Evolutionary conservation across 2,113 vertebrate genomes (phyloP).

Genomic region (Thalassoma bifasciatum): DNA sequence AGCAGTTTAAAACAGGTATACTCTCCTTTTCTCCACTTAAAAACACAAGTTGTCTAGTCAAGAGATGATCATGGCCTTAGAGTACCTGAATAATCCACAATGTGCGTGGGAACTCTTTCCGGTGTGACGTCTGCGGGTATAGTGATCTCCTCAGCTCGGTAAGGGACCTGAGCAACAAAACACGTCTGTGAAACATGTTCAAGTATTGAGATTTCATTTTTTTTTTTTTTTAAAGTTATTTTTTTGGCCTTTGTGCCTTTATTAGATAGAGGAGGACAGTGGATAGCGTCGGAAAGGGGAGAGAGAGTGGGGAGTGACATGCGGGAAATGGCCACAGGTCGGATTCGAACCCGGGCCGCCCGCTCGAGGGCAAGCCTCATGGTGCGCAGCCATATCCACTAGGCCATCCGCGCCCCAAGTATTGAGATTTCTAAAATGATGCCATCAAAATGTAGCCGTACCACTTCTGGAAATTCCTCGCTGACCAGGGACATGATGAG

Average conservation of each 20-base stretch:
- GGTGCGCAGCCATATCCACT: no score
- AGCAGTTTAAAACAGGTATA: background rate
- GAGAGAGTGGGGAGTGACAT: no score
- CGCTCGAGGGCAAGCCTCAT: no score
- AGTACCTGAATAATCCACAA: slow-evolving; percentile 97
- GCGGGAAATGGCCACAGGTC: no score
- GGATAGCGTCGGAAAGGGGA: no score
- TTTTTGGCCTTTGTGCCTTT: no score
- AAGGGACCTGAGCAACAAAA: slow-evolving; percentile 87
- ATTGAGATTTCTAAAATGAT: background rate
- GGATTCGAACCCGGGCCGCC: no score
- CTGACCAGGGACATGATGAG: slow-evolving; percentile 99
- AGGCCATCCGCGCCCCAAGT: no score
- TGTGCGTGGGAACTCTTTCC: slow-evolving; percentile 97
- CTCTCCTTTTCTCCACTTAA: no score
- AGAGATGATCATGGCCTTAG: background rate
- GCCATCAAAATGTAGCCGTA: slow-evolving; percentile 67
- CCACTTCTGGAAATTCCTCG: slow-evolving; percentile 98
- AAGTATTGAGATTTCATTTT: slow-evolving; percentile 1
- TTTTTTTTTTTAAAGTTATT: no score
- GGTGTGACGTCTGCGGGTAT: slow-evolving; percentile 98
- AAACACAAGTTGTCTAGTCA: background rate
- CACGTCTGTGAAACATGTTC: background rate
- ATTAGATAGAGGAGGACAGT: no score
- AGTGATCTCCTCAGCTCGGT: slow-evolving; percentile 96